Conservation (phyloP, 2,888 invertebrate species). For the Rotaria sp. region DNA sequence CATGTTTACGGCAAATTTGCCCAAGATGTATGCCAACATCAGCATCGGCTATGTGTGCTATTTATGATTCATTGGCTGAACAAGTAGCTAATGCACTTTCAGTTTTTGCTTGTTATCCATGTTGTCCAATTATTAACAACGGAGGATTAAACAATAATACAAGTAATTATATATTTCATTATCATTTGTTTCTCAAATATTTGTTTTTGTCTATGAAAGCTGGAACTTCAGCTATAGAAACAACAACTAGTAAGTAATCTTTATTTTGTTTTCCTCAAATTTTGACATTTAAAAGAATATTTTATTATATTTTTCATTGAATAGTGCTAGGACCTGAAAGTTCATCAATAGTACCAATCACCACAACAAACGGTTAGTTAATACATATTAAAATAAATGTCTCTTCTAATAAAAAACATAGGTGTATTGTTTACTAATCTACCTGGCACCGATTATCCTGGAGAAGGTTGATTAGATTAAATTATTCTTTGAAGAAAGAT, state of each 20-base stretch:
- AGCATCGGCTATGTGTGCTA: conserved; percentile 15
- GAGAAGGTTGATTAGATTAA: neutral
- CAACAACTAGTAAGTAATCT: neutral
- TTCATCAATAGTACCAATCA: neutral
- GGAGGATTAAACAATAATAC: neutral
- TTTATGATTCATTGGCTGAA: conserved; percentile 26
- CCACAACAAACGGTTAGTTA: neutral
- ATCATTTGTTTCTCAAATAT: too few species aligned
- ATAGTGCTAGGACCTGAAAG: neutral
- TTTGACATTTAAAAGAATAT: neutral
- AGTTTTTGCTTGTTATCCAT: conserved; percentile 10
- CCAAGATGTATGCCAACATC: conserved; percentile 12
- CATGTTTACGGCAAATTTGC: conserved; percentile 10
- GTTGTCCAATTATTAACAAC: neutral
- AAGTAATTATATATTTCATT: neutral
- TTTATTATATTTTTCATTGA: neutral
- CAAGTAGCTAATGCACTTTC: neutral
- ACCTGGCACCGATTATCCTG: neutral
- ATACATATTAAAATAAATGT: neutral
- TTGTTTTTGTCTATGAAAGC: neutral
- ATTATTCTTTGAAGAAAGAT: neutral
- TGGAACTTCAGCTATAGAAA: neutral
- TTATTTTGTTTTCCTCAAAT: neutral
- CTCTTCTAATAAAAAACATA: neutral
- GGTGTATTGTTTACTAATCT: neutral